A percentile compares a stretch with the other conserved stretches of the same genome.
Conservation (phyloP, 1,140 invertebrate species). For the Pseudomyrmex pallidus region DNA sequence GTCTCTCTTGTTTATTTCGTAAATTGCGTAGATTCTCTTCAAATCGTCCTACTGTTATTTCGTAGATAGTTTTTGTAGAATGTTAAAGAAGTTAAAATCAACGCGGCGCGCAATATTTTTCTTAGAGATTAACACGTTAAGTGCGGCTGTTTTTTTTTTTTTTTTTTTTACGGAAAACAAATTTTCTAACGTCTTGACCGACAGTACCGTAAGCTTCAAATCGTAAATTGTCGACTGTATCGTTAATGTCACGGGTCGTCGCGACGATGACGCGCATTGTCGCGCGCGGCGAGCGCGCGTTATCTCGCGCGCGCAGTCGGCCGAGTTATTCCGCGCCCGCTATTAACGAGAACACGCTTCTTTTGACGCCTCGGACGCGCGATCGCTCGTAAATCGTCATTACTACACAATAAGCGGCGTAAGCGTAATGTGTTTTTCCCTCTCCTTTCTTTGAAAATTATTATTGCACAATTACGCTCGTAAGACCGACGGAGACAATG, state of each 20-base stretch:
- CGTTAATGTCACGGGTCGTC: slow-evolving; percentile 40
- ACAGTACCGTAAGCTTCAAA: not conserved
- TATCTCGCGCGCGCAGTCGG: slow-evolving; percentile 47
- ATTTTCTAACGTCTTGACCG: not conserved
- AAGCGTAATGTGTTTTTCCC: slow-evolving; percentile 44
- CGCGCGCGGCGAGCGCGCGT: not conserved
- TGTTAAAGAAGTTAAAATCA: no score
- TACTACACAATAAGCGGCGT: slow-evolving; percentile 65
- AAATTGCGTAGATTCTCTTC: no score
- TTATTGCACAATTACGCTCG: slow-evolving; percentile 66
- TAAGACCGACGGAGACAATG: slow-evolving; percentile 67
- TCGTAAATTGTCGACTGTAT: not conserved
- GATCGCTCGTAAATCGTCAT: slow-evolving; percentile 70
- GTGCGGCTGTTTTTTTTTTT: no score
- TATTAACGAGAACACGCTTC: slow-evolving; percentile 50
- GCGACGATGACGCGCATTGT: slow-evolving; percentile 25
- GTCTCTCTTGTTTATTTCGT: no score
- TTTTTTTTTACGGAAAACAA: no score
- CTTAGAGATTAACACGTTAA: no score
- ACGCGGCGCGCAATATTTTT: no score
- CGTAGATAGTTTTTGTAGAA: no score
- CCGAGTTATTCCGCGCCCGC: slow-evolving; percentile 49
- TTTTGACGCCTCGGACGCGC: slow-evolving; percentile 55
- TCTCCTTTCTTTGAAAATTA: slow-evolving; percentile 28
- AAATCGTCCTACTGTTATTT: no score